Conservation (phyloP, 1,140 invertebrate species). For the Drosophila ambigua region DNA sequence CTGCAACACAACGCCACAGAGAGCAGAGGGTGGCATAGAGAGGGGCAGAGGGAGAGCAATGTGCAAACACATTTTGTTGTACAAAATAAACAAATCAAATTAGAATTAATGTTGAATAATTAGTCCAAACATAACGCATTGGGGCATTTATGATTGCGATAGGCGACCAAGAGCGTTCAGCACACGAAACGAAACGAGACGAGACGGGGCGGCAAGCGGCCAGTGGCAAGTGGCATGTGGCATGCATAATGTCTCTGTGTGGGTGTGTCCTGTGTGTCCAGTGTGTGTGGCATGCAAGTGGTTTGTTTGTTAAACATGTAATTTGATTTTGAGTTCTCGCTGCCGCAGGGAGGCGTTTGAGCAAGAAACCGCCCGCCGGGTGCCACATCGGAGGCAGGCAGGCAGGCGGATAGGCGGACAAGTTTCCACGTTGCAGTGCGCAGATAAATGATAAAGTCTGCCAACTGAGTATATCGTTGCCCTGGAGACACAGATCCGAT, state of each 20-base stretch:
- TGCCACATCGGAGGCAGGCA: background rate
- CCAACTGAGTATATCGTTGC: too few species aligned
- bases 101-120: constrained; percentile 73
- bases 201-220: background rate
- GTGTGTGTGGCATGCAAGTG: constrained; percentile 51
- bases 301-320: constrained; percentile 70
- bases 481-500: too few species aligned
- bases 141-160: constrained; percentile 51
- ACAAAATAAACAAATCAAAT: constrained; percentile 74
- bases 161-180: background rate
- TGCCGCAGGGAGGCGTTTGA: constrained; percentile 23
- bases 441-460: too few species aligned
- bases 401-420: too few species aligned
- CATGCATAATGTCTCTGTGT: constrained; percentile 7
- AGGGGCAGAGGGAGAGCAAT: background rate
- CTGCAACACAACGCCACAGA: background rate
- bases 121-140: constrained; percentile 65
- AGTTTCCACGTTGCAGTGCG: too few species aligned
- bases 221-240: background rate
- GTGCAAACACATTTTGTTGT: constrained; percentile 59
- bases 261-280: constrained; percentile 3
- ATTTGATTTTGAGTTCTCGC: constrained; percentile 59
- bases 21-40: background rate
- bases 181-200: too few species aligned
- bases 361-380: constrained; percentile 2